Evolutionary conservation across 2,888 invertebrate species (phyloP), one percentile per base, ranked within the genome.

Genomic region (Gortyna flavago): DNA sequence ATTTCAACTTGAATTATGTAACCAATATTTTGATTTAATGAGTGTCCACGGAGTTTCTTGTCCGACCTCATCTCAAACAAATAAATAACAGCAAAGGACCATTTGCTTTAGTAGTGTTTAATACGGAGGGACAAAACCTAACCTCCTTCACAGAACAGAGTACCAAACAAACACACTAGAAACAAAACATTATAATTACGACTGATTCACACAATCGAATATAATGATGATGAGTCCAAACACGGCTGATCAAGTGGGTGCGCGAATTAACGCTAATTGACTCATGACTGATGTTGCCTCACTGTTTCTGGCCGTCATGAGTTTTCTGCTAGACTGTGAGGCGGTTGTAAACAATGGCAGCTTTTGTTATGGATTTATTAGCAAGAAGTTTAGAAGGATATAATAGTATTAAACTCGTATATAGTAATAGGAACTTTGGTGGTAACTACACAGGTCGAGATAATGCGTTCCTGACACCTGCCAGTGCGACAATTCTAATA

Each of bases 201-300:
- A 79, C 80, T 72, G 59, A 83, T 86, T 86, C 80, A 84, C 80
- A 75, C 69, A 79, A 79, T 84, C 69, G 51, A 72, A 74, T 86
- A 75, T 84, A 84, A 86, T 72, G 61, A 79, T 86, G 84, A 84
- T 86, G 65, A 69, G 57, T 72, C 74, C 68, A 75, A 86, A 84
- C 72, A 85, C 29, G 41, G 72, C 61, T 74, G 61, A 84, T 83
- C 61, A 75, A 77, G 86, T 86, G 79, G 86, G 84, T 83, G 86
- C 65, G 65, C 38, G 54, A 86, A 86, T 86, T 59, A 85, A 72
- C 57, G 69, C 51, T 86, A 86, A 84, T 86, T 84, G 69, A 57
- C 16, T 25, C 35, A 35, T 68, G n/a, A 74, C 41, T 77, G 65
- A 59, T 32, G 57, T 21, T 38, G 76, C 48, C 38, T 51, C 54